Evolutionary conservation across 1,140 invertebrate species (phyloP).

Genomic region (Drosophila triauraria): DNA sequence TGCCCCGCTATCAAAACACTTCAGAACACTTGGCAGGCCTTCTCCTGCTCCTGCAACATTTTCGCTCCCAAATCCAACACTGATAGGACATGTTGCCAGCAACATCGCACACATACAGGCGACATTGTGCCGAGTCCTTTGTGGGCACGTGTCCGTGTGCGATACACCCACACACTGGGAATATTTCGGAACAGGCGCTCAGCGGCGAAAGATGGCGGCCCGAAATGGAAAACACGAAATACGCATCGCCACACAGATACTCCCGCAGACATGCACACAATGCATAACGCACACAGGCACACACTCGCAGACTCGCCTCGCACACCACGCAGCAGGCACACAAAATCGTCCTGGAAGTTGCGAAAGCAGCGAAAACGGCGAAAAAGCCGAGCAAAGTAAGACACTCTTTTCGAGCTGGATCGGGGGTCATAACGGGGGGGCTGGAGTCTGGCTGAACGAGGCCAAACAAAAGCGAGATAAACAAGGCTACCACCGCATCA

Average conservation of each 20-base stretch:
- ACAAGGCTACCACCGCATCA: conserved; percentile 44
- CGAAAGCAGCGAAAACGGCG: conserved; percentile 42
- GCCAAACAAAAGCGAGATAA: conserved; percentile 62
- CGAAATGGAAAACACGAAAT: conserved; percentile 16
- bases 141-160: conserved; percentile 45
- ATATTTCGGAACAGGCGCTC: conserved; percentile 73
- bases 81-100: conserved; percentile 59
- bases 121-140: neutral
- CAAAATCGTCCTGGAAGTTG: conserved; percentile 61
- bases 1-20: conserved; percentile 56
- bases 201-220: conserved; percentile 41
- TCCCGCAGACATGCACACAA: conserved; percentile 22
- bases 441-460: conserved; percentile 35
- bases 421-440: neutral
- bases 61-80: conserved; percentile 18
- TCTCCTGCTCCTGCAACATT: conserved; percentile 35
- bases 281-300: conserved; percentile 26
- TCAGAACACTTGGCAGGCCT: conserved; percentile 28
- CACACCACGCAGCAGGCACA: conserved; percentile 44
- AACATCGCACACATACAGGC: conserved; percentile 33
- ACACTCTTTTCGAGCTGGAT: conserved; percentile 28
- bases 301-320: neutral
- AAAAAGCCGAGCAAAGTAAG: conserved; percentile 51
- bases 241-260: conserved; percentile 54
- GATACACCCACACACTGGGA: conserved; percentile 74